Conservation (phyloP, 2,113 vertebrate genomes). For the Ceyx cyanopectus region DNA sequence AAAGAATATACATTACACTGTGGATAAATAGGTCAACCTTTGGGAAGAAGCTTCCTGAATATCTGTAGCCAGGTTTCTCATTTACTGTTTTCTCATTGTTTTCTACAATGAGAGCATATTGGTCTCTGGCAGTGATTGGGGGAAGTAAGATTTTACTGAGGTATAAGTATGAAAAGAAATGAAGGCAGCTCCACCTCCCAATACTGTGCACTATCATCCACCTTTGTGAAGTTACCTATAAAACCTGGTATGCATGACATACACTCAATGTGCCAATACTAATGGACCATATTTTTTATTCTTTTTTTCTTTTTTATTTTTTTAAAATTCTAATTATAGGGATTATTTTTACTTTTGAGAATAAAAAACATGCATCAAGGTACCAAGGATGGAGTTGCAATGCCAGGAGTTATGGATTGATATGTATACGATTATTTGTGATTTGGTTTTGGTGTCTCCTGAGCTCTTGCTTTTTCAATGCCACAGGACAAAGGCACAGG, state of each 20-base stretch:
- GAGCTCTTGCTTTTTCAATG: background rate
- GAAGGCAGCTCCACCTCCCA: background rate
- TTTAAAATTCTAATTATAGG: background rate
- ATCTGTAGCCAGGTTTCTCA: background rate
- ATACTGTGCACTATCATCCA: background rate
- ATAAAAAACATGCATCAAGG: background rate
- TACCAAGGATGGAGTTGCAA: background rate
- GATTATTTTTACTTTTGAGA: background rate
- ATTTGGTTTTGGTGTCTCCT: background rate
- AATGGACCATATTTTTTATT: background rate
- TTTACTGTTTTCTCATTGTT: background rate
- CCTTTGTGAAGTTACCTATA: background rate
- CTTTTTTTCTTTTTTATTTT: background rate
- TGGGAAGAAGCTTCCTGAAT: background rate
- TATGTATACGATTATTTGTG: background rate
- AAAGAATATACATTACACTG: background rate
- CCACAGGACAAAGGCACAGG: background rate
- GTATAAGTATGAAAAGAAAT: background rate
- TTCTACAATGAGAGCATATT: background rate
- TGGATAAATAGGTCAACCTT: background rate
- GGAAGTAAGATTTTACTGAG: background rate
- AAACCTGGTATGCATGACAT: background rate
- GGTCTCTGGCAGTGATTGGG: background rate
- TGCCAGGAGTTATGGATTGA: background rate
- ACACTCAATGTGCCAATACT: background rate